Conservation (phyloP, 2,797 vertebrate genomes). For the Paratrypauchen microcephalus region DNA sequence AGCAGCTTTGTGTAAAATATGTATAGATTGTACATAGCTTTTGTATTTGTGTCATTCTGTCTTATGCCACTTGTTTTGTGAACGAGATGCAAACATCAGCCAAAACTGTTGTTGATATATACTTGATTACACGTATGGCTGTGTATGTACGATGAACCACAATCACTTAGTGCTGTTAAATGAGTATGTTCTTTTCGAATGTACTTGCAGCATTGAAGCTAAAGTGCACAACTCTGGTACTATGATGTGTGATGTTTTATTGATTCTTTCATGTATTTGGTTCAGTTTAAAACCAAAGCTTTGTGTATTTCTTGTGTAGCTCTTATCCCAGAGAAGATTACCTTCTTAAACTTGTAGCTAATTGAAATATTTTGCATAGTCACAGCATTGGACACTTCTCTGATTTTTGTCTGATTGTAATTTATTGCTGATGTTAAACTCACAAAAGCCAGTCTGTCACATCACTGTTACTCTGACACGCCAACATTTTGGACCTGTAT, state of each 20-base stretch:
- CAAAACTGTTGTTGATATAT: constrained; percentile 31
- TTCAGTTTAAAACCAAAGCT: constrained; percentile 17
- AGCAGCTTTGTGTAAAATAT: constrained; percentile 45
- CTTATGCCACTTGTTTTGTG: constrained; percentile 10
- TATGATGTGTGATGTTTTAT: not conserved
- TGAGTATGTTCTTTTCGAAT: constrained; percentile 36
- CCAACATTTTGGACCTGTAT: constrained; percentile 55
- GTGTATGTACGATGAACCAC: constrained; percentile 25
- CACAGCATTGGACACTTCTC: not conserved
- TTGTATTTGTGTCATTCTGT: constrained; percentile 13
- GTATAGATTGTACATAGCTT: constrained; percentile 69
- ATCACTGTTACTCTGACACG: constrained; percentile 27
- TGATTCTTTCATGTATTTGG: constrained; percentile 4
- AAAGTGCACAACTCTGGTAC: constrained; percentile 23
- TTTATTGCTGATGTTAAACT: constrained; percentile 14
- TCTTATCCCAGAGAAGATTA: not conserved
- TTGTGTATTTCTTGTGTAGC: not conserved
- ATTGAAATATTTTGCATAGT: not conserved
- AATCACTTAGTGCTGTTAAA: constrained; percentile 25
- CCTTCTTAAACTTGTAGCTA: not conserved
- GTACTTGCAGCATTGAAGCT: constrained; percentile 35
- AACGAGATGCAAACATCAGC: constrained; percentile 24
- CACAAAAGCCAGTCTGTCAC: constrained; percentile 39
- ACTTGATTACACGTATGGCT: constrained; percentile 16
- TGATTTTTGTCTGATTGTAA: not conserved